Evolutionary conservation across 2,113 vertebrate species (phyloP), one percentile per base, ranked within the genome.

Genomic region (Labeo rohita): DNA sequence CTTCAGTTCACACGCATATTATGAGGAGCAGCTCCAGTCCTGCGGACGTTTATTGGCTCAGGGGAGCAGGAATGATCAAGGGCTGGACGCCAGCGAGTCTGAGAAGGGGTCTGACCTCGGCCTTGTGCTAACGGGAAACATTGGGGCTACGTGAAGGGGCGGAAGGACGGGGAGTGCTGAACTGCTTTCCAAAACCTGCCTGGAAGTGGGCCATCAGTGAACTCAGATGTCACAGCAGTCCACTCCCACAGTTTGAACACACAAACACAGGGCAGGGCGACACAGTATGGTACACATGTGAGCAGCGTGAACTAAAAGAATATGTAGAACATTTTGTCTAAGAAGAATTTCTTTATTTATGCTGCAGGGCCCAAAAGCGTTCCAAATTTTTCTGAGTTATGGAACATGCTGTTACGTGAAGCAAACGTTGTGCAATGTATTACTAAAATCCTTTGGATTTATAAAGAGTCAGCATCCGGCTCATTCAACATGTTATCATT

Each of bases 81-180:
- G 21, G 8, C 72, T 6, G 73, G 81, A 83, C 47, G 86, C 73
- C 86, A 84, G 81, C 8, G 49, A 78, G 86, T 87, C 81, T 84
- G 81, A 78, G 72, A 63, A 54, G 28, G n/a, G 49, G 23, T 54
- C 61, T 66, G 81, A 66, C 81, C 73, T 68, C 63, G 49, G 49
- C 50, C 18, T 77, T 52, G n/a, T 83, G 52, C 43, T 80, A 39
- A 59, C 49, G 77, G 79, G 50, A 86, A 86, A 80, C 54, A 72
- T 50, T 59, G 39, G 36, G 21, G 75, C 8, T 15, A 34, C 36
- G 11, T 61, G 6, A 66, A 54, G 72, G 61, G 47, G 59, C 11
- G 16, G 59, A 65, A 75, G 50, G 52, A 80, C 8, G 13, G 49
- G 45, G 28, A 43, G 78, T 49, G 78, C 63, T 68, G 50, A 54